Conservation (phyloP, 2,113 vertebrate genomes). For the Mus pahari region DNA sequence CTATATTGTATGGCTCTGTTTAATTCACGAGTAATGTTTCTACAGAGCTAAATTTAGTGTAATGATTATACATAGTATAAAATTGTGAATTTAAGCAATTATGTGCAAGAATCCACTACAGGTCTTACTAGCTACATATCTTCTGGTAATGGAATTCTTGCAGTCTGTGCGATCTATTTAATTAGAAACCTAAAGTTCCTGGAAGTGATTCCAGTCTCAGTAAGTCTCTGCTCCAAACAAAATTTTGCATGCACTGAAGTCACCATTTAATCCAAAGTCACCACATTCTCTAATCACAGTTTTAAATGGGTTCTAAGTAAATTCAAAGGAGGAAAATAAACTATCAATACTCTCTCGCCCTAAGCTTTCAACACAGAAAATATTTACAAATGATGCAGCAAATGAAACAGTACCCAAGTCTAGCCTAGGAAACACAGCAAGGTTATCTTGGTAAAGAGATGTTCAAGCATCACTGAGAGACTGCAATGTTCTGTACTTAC, state of each 20-base stretch:
- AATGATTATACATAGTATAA: background rate
- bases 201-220: background rate
- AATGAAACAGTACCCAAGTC: background rate
- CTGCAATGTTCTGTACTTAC: background rate
- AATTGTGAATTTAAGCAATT: background rate
- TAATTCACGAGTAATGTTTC: background rate
- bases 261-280: background rate
- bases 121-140: background rate
- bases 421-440: background rate
- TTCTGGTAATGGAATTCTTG: background rate
- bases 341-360: background rate
- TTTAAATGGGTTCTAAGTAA: background rate
- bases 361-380: constrained; percentile 4
- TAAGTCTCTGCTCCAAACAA: background rate
- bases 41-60: background rate
- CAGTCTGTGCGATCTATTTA: background rate
- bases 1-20: background rate
- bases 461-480: background rate
- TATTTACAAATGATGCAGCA: background rate
- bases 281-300: background rate
- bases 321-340: background rate
- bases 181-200: constrained; percentile 1
- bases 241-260: background rate
- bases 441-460: background rate
- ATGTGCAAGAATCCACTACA: background rate